Evolutionary conservation across 2,888 invertebrate genomes (phyloP), one percentile per base, ranked within the genome.

Genomic region (Acrobeloides nanus): DNA sequence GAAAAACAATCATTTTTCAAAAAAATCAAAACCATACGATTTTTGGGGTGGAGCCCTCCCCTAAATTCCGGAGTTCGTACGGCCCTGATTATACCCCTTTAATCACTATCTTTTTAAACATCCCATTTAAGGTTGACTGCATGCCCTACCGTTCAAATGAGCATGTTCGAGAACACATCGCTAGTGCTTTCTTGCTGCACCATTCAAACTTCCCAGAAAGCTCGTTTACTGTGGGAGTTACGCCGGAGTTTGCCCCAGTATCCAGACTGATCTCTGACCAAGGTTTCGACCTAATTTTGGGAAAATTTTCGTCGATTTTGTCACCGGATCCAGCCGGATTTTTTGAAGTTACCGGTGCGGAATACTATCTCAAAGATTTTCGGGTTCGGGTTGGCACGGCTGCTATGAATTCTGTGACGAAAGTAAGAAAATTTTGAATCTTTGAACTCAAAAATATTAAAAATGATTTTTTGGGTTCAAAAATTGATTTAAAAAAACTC

Each of bases 201-300:
- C 69, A 69, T 43, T 59, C 62, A 1, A 55, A 64, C 18, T 67
- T 46, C 40, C 69, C 69, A 12, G 63, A 69, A 39, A 58, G 59
- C 8, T 58, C 67, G 1, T 65, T 63, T 45, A 60, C 61, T 4
- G 61, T 68, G 24, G 49, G 40, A 18, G 56, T 48, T 15, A 54
- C 58, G 4, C 38, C 53, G 4, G n/a, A 23, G 17, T 20, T 20
- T 20, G 8, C 15, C 8, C 39, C 39, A 20, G 12, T 24, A 6
- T 23, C 39, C 6, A 25, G 57, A 10, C 61, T 61, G 5, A 57
- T 57, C 1, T 58, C 62, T 20, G 66, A 66, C 38, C 50, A 56
- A 12, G 67, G 67, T 17, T 67, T 67, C 35, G 67, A 67, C 31
- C 44, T 62, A 20, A 62, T 66, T 41, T 45, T 67, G 12, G 48